Evolutionary conservation across 2,797 vertebrate species (phyloP), one percentile per base, ranked within the genome.

Genomic region (Urosaurus nigricauda): DNA sequence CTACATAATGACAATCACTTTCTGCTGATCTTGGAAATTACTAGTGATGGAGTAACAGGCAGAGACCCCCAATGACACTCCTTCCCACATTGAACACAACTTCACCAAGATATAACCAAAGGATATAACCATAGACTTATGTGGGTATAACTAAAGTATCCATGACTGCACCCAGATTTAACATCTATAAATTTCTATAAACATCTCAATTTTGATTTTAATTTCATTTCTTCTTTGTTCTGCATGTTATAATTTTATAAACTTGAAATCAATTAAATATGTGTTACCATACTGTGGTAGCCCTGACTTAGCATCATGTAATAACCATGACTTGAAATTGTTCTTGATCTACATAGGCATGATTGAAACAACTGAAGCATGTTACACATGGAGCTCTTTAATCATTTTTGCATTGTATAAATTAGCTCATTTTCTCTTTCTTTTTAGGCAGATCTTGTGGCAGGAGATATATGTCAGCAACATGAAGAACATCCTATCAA

Each of bases 381-480:
- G 19, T 74, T 74, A 75, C 11, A 4, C 17, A 35, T 56, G 71
- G 40, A 32, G 5, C 4, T 24, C n/a, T 8, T 77, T 9, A 2
- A 35, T 86, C n/a, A 24, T 70, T 8, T n/a, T 24, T 24, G 40
- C 37, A 29, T 19, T 60, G 21, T 1, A 82, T 47, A 63, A 7
- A 40, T 60, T 24, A 40, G 29, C 47, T 5, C 21, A 3, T 74
- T 68, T 53, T 83, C 37, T 90, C 35, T 85, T 26, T 29, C 11
- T 60, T 2, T 37, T 63, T 79, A 96, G 96, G n/a, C 92, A 77
- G 94, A 93, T 74, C 73, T 95, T 0, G 86, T 95, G 75, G 77
- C 94, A 37, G 96, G 95, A 87, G 92, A 84, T 79, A 83, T 97
- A 53, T 96, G 96, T 35, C 93, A 90, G 68, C 90, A 84, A 77